Evolutionary conservation across 2,797 vertebrate genomes (phyloP), one percentile per base, ranked within the genome.

Genomic region (Gymnothorax javanicus): DNA sequence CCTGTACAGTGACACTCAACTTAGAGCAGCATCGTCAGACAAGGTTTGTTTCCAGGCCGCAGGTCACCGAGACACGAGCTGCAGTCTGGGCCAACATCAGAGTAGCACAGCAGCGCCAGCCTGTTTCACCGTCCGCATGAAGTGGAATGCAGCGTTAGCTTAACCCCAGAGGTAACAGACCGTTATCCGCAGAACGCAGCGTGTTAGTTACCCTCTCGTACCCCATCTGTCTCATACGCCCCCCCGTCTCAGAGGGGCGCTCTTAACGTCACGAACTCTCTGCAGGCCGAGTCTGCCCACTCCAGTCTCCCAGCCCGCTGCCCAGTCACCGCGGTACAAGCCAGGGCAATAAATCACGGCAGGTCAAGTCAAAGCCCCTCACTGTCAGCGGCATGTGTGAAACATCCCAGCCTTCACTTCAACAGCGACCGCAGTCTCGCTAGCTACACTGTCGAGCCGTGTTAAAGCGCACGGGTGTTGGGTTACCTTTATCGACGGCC

Each of bases 401-500:
- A 57, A 33, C 75, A 20, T 60, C 75, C 7, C 12, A n/a, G 20
- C 81, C 25, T 58, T 58, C 56, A 9, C n/a, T 58, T 23, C 7
- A 56, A 12, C 52, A 57, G 54, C 20, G 11, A 23, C 56, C 2
- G 79, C n/a, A 13, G 20, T 82, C 57, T 13, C 54, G 5, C 79
- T 17, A 0, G 23, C 52, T 13, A 50, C 15, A 52, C 15, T 20
- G 50, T 43, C 23, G 20, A 56, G n/a, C n/a, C 9, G n/a, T 52
- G 7, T 7, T 11, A 81, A 81, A 17, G 25, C 12, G 6, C 11
- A 59, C 3, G 58, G 81, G 15, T 2, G n/a, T 57, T 82, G 13
- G 8, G n/a, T 91, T 84, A 99, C 98, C 97, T 98, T 99, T 88
- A 98, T 91, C 0, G 96, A 90, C 1, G 96, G 94, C 91, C 97